Evolutionary conservation across 92 coral and sea anemone species (phyloP), one percentile per base, ranked within the genome.

Genomic region (Scolanthus callimorphus): DNA sequence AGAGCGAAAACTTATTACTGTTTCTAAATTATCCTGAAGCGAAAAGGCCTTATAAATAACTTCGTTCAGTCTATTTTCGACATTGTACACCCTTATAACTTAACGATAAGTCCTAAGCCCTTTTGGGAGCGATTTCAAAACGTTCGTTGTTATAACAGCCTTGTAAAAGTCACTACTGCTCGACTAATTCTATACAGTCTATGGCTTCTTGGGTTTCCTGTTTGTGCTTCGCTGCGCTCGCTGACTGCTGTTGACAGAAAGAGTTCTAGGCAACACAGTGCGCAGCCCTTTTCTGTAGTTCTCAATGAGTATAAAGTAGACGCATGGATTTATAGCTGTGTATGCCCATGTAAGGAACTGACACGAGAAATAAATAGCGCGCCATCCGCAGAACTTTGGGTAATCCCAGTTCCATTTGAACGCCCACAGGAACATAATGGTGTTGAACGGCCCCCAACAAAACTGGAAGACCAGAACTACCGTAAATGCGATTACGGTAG

Each of bases 211-310:
- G 64, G 3, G 75, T 68, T 2, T 68, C 75, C 29, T 55, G 75
- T 22, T 52, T 41, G 26, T 21, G 44, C 51, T 51, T 43, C 25
- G 9, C 34, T 41, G 19, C 57, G 43, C 54, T 39, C 13, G 55
- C 56, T 55, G 58, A n/a, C 75, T 68, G 65, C 65, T 57, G 75
- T 68, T 57, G 12, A 61, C 64, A 31, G 75, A 68, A 17, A 68
- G 49, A 1, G 65, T 68, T 29, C 75, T 57, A 17, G 75, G 75
- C 1, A 68, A 19, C 34, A 68, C 75, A 4, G 75, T 56, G 23
- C 75, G 23, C 48, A 68, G 57, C 21, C 75, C 75, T 47, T 68
- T 68, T 21, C 75, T 55, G 75, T 68, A 68, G 50, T 68, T 68
- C 39, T 68, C 75, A 10, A 68, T 37, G 27, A 68, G 31, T 39